Base-by-base conservation (phyloP, 1,140 invertebrate genomes). In the Magallana angulata region DNA sequence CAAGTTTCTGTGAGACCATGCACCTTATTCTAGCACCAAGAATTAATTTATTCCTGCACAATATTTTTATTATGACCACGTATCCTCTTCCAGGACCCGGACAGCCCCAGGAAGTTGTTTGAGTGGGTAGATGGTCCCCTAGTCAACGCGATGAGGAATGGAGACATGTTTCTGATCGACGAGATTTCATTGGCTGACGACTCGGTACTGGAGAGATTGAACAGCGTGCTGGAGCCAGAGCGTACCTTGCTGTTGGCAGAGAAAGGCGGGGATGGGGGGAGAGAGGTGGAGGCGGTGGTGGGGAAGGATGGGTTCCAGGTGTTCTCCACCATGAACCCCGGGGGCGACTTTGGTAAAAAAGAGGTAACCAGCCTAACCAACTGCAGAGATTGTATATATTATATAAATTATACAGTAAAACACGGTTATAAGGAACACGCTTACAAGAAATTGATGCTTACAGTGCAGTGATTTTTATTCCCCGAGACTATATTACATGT, bases 161-260 rank as follows among this genome's bases (percentile, higher is more conserved):
- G 99, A 0, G 96, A 96, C 83, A 96, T 98, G 88, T 99, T 99
- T 92, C 95, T 99, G 56, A 97, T 99, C 0, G 99, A 99, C 95
- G 99, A 99, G 96, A 99, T 99, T 91, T 99, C 99, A 4, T 95
- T 99, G 62, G 99, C 99, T 0, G 99, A 99, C 94, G 99, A 99
- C 92, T 99, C 99, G 91, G 99, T 99, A 8, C 95, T 99, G 71
- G 99, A 99, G 95, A 96, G 99, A 93, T 94, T 99, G 16, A 99
- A 99, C 95, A 99, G 98, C 30, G 96, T 99, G 58, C 94, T 99
- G 14, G 99, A 99, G 95, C 97, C 98, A 0, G 98, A 99, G 94
- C 96, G 98, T 81, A 98, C 96, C 82, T 95, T 99, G 8, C 94
- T 99, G 7, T 94, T 99, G 57, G 97, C 98, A 16, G 99, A 99